Evolutionary conservation across 1,140 invertebrate species (phyloP).

Genomic region (Euura lappo): DNA sequence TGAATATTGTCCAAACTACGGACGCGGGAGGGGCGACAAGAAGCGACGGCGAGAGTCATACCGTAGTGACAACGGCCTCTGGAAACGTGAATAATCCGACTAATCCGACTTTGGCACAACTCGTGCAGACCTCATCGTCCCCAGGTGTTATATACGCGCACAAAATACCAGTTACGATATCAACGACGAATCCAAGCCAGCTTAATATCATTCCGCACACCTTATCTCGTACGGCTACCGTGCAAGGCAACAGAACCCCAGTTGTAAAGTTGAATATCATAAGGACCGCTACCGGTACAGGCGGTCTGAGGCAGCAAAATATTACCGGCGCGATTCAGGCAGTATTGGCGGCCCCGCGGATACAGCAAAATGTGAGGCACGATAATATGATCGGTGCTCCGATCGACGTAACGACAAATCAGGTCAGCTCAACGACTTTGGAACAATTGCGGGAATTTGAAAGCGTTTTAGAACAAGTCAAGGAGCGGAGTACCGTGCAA

Average conservation of each 20-base stretch:
- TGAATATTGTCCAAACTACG: conserved; percentile 51
- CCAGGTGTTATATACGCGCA: conserved; percentile 57
- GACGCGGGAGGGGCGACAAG: conserved; percentile 30
- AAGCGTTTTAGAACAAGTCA: conserved; percentile 81
- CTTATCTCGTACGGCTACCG: conserved; percentile 49
- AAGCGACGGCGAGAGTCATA: background rate
- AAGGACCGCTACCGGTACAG: conserved; percentile 21
- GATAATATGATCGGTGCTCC: conserved; percentile 54
- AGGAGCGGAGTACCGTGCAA: conserved; percentile 72
- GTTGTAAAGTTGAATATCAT: conserved; percentile 56
- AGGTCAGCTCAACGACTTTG: conserved; percentile 68
- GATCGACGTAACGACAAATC: conserved; percentile 54
- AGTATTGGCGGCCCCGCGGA: conserved; percentile 43
- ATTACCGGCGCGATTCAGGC: conserved; percentile 46
- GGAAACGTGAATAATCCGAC: conserved; percentile 37
- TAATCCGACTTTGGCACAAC: conserved; percentile 51
- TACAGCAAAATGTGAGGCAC: conserved; percentile 45
- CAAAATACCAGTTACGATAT: conserved; percentile 55
- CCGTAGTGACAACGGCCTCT: background rate
- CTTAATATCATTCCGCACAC: conserved; percentile 50
- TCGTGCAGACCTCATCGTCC: conserved; percentile 45
- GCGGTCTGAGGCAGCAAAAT: conserved; percentile 38
- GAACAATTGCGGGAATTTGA: conserved; percentile 83
- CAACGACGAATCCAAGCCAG: conserved; percentile 51
- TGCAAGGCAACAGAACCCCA: conserved; percentile 42